These are phyloP conservation scores for Bellardia pandia DNA, from an alignment of 2,888 invertebrate species.

Conservation along the genomic window DNA sequence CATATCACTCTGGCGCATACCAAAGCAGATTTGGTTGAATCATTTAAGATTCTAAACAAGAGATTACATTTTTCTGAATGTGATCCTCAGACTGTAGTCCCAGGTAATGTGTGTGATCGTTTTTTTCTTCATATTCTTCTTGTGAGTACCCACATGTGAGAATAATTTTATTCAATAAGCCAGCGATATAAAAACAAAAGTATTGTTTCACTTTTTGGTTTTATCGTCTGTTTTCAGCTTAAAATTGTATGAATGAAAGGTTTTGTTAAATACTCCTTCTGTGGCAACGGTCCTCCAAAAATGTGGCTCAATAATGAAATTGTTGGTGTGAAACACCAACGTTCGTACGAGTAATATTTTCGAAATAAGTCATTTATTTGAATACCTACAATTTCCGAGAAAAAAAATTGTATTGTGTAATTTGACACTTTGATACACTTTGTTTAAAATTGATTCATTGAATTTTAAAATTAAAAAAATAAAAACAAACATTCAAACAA, in stretches of 20 bases:
- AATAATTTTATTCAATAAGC: conserved; percentile 36
- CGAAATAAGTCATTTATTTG: conserved; percentile 70
- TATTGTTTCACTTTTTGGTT: conserved; percentile 55
- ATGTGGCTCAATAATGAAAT: conserved; percentile 50
- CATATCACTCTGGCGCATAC: conserved; percentile 49
- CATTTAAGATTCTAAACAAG: conserved; percentile 63
- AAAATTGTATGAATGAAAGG: conserved; percentile 45
- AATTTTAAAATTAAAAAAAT: conserved; percentile 53
- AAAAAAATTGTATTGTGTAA: conserved; percentile 67
- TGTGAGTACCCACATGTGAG: conserved; percentile 44
- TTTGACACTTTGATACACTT: conserved; percentile 72
- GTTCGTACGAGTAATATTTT: conserved; percentile 24
- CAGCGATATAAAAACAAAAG: conserved; percentile 38
- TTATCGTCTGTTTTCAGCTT: conserved; percentile 42
- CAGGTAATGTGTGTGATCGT: conserved; percentile 44
- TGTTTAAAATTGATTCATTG: conserved; percentile 72
- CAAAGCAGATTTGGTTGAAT: conserved; percentile 41
- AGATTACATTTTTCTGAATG: conserved; percentile 51
- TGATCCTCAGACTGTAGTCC: conserved; percentile 46
- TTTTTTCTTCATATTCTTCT: neutral
- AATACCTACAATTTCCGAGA: conserved; percentile 61
- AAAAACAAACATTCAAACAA: conserved; percentile 17
- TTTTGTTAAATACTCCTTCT: conserved; percentile 42
- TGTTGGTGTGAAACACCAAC: conserved; percentile 38
- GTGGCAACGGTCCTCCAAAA: conserved; percentile 52